Conservation (phyloP, 2,113 vertebrate genomes). For the Coregonus clupeaformis region DNA sequence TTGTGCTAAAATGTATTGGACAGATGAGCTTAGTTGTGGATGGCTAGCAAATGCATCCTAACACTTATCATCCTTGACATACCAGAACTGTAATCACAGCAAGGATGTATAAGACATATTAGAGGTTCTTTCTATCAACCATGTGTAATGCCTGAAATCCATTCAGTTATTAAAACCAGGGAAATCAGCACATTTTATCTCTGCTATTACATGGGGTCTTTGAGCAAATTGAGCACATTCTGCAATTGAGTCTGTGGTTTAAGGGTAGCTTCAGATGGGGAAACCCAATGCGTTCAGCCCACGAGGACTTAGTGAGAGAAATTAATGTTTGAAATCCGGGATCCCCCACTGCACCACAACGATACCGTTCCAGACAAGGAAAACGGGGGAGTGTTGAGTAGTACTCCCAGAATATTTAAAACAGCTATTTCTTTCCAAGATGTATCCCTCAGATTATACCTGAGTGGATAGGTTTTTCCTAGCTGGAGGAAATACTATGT, state of each 20-base stretch:
- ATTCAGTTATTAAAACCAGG: background rate
- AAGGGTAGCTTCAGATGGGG: background rate
- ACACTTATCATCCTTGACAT: no score
- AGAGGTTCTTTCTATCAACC: no score
- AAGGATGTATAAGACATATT: no score
- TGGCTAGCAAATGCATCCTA: no score
- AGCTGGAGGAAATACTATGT: slow-evolving; percentile 27
- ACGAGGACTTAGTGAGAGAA: slow-evolving; percentile 26
- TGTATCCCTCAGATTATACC: slow-evolving; percentile 8
- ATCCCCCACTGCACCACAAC: slow-evolving; percentile 19
- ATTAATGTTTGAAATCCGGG: slow-evolving; percentile 31
- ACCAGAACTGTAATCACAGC: no score
- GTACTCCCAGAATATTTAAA: slow-evolving; percentile 44
- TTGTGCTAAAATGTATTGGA: background rate
- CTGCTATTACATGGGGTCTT: no score
- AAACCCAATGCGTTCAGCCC: slow-evolving; percentile 8
- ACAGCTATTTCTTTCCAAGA: slow-evolving; percentile 5
- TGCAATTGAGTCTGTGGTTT: slow-evolving; percentile 8
- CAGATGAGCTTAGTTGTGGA: background rate
- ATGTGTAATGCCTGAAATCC: no score
- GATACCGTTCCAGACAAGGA: slow-evolving; percentile 45
- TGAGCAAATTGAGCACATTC: no score
- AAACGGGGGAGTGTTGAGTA: slow-evolving; percentile 49
- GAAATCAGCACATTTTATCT: background rate
- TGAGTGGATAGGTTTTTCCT: slow-evolving; percentile 36